phyloP scores from a whole-genome alignment of 37 sponge, comb jelly and placozoan species.

The Aplysina aerophoba region DNA sequence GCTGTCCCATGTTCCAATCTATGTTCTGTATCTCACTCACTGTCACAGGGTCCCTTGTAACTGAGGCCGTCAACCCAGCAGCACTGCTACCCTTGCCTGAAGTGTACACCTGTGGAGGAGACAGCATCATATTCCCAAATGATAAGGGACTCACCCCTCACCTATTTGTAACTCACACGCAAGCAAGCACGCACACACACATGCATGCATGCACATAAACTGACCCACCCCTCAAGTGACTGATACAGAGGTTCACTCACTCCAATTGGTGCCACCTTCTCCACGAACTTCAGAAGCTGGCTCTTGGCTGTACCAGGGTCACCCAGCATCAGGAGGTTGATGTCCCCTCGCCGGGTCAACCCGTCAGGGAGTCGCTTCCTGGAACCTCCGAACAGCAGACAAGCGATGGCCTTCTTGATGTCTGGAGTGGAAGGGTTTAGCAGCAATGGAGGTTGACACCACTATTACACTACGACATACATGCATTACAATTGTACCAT shows the following conservation, averaged over 20 bases:
- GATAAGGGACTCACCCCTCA: too few relatives aligned
- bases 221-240: background rate
- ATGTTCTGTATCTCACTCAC: constrained; percentile 28
- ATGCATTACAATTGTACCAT: too few relatives aligned
- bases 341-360: constrained; percentile 94
- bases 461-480: too few relatives aligned
- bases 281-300: constrained; percentile 99
- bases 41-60: constrained; percentile 93
- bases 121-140: constrained; percentile 6
- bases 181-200: background rate
- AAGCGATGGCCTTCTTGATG: constrained; percentile 97
- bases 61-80: constrained; percentile 97
- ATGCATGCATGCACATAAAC: background rate
- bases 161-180: background rate
- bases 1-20: background rate
- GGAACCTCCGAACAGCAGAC: constrained; percentile 96
- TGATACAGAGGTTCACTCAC: constrained; percentile 38
- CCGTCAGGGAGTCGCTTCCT: constrained; percentile 98
- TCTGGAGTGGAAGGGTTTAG: constrained; percentile 51
- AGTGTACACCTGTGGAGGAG: constrained; percentile 84
- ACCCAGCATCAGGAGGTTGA: constrained; percentile 95
- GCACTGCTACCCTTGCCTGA: constrained; percentile 99
- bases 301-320: constrained; percentile 99
- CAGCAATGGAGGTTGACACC: background rate
- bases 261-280: constrained; percentile 97